Base-by-base conservation (phyloP, 2,888 invertebrate genomes). In the Ferrisia virgata region DNA sequence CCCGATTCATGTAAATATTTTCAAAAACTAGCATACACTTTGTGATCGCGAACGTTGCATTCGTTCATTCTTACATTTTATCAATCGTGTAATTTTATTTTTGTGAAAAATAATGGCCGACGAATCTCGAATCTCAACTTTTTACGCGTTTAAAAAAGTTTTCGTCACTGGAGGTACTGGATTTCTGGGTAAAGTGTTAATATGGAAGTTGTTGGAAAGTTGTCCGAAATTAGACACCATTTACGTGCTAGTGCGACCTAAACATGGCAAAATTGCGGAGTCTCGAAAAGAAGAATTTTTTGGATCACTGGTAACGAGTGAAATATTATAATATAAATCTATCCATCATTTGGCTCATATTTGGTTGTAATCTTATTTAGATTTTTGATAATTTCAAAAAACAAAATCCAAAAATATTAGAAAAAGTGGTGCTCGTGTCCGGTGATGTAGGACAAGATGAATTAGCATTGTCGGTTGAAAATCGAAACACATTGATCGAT, bases 401-500 rank as follows among this genome's bases (percentile, higher is more conserved):
- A 85, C 89, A 92, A 85, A 92, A 93, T 85, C 94, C 95, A 0
- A 90, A 92, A 69, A 90, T 92, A 8, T 90, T 94, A 87, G 92
- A 93, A 87, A 96, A 96, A 89, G 89, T 97, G 39, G 89, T 93
- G 81, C 92, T 94, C 0, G 89, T 96, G 1, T 90, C 91, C 79
- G 96, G 96, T 0, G 95, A 96, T 88, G 91, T 96, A n/a, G 90
- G 92, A 84, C 90, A 90, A 85, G 91, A 92, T 76, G 89, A 91
- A 86, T 89, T 94, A 22, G 95, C 95, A 2, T 89, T 96, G 11
- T 91, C 90, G 43, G 89, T 90, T 2, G 90, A 91, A 0, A 91
- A 92, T 82, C 90, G 93, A 43, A 89, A 91, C 79, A 88, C 90
- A 84, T 89, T 97, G 39, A 89, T 90, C 79, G 90, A 93, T 8